Percentiles rank a stretch among this genome's conserved stretches.
These are phyloP conservation scores for Natrix natrix DNA, from an alignment of 2,797 vertebrate genomes.

Conservation along the genomic window DNA sequence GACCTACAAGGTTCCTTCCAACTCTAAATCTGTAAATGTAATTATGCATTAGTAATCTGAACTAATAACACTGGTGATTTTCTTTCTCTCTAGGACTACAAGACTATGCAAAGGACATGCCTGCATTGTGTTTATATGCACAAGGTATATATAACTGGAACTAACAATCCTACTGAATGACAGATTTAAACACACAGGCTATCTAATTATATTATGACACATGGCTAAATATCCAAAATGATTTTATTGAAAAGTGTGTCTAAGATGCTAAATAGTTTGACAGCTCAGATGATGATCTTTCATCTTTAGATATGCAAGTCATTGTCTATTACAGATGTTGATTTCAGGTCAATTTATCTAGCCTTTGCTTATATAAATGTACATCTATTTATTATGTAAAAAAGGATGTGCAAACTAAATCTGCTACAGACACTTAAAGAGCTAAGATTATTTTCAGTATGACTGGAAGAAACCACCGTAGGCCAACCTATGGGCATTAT, in stretches of 20 bases:
- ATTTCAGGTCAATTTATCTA: neutral
- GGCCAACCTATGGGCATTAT: neutral
- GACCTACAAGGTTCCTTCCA: too few relatives aligned
- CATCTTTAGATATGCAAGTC: neutral
- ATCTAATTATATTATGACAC: neutral
- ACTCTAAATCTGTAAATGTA: fast-evolving
- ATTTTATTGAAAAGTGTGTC: neutral
- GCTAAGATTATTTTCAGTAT: neutral
- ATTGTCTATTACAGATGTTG: neutral
- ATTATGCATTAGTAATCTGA: neutral
- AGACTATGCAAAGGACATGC: neutral
- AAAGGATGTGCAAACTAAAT: neutral
- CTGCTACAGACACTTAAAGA: neutral
- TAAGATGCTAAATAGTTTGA: slow-evolving; percentile 6
- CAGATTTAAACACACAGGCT: neutral
- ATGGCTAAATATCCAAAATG: neutral
- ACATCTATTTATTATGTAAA: neutral
- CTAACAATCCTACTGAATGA: neutral
- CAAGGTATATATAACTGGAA: neutral
- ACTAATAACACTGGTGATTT: neutral
- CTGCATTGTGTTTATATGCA: neutral
- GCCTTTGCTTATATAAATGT: neutral
- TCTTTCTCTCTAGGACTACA: neutral
- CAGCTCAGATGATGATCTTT: neutral
- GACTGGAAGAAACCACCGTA: neutral